Conservation (phyloP, 2,113 vertebrate species). For the Eudorcas thomsonii region DNA sequence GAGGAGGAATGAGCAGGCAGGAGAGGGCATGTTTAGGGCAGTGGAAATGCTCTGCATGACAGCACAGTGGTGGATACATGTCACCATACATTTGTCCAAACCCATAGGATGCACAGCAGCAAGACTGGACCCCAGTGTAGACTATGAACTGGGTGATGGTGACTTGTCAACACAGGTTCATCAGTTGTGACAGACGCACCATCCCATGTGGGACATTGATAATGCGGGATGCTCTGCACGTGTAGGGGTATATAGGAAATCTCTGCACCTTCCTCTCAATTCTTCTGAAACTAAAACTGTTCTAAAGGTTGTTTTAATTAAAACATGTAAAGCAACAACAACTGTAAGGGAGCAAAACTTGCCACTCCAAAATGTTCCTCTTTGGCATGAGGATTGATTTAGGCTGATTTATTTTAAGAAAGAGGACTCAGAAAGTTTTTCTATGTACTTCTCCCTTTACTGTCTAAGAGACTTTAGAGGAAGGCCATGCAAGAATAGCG, state of each 20-base stretch:
- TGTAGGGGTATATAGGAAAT: neutral
- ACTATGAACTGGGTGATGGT: too few relatives aligned
- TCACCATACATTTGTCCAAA: neutral
- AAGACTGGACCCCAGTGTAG: neutral
- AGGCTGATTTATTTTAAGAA: neutral
- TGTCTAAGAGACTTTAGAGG: neutral
- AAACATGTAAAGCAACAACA: neutral
- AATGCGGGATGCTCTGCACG: neutral
- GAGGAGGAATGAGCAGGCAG: too few relatives aligned
- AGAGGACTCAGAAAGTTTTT: neutral
- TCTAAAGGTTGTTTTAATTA: neutral
- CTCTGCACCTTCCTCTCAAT: neutral
- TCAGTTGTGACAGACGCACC: neutral
- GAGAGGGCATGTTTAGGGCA: neutral
- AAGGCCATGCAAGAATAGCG: accelerated
- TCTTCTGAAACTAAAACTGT: neutral
- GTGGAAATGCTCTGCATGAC: neutral
- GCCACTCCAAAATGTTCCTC: neutral
- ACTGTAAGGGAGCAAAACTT: neutral
- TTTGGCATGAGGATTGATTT: neutral
- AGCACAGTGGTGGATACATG: accelerated
- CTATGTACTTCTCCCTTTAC: neutral
- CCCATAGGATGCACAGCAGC: neutral
- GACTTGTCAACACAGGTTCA: too few relatives aligned
- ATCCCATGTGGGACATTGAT: neutral